A percentile compares a stretch with the other conserved stretches of the same genome.
Conservation (phyloP, 2,797 vertebrate genomes). For the Linurgus olivaceus region DNA sequence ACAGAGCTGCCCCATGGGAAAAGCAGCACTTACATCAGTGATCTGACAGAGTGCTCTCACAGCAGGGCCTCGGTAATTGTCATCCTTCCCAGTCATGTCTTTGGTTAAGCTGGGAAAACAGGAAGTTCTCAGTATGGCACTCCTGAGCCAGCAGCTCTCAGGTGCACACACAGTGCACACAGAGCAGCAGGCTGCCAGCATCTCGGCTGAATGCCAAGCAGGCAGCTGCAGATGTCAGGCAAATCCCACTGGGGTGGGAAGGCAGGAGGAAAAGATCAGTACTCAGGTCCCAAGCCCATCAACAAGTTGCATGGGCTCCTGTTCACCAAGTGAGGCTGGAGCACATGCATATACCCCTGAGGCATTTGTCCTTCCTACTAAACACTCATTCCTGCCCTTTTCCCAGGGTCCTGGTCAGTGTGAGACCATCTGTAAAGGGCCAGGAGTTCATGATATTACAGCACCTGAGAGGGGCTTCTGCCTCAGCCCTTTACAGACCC, state of each 20-base stretch:
- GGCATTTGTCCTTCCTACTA: too few species aligned
- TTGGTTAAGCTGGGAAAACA: slow-evolving; percentile 77
- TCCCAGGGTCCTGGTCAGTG: neutral
- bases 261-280: neutral
- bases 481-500: neutral
- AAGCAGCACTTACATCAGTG: slow-evolving; percentile 79
- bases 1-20: neutral
- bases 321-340: too few species aligned
- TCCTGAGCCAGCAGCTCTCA: neutral
- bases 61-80: slow-evolving; percentile 80
- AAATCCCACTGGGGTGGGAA: neutral
- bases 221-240: neutral
- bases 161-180: neutral
- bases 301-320: too few species aligned
- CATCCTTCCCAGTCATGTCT: slow-evolving; percentile 85
- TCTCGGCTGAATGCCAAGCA: neutral
- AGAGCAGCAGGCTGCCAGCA: neutral
- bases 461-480: neutral
- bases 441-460: fast-evolving
- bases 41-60: slow-evolving; percentile 82
- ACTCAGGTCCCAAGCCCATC: neutral
- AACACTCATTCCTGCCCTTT: too few species aligned
- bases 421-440: neutral
- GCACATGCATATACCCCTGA: too few species aligned
- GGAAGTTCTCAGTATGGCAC: neutral